phyloP scores from a whole-genome alignment of 2,888 invertebrate genomes.

The Nomada hirtipes region DNA sequence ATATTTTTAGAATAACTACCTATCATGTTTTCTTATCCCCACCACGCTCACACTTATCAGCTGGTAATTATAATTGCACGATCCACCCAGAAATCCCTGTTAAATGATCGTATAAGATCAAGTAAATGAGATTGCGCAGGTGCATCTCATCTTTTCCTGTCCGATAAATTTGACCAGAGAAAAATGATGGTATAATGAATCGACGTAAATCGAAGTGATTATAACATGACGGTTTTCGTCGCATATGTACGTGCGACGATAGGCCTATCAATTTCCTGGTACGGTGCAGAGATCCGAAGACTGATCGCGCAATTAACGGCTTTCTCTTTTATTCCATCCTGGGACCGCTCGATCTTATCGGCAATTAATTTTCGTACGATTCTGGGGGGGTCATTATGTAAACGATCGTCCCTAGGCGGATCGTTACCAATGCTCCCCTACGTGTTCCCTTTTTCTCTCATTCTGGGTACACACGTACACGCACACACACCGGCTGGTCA shows the following conservation, averaged over 20 bases:
- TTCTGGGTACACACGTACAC: background rate
- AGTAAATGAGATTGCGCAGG: background rate
- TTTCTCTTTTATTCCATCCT: constrained; percentile 68
- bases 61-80: background rate
- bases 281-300: constrained; percentile 45
- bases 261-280: constrained; percentile 63
- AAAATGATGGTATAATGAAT: background rate
- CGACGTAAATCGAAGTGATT: constrained; percentile 40
- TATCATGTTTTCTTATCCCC: no score
- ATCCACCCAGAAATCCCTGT: background rate
- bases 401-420: constrained; percentile 74
- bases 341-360: constrained; percentile 74
- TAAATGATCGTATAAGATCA: background rate
- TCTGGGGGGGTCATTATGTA: constrained; percentile 76
- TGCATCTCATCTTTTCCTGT: background rate
- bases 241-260: constrained; percentile 28
- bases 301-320: constrained; percentile 70
- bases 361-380: constrained; percentile 78
- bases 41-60: no score
- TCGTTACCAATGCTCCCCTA: constrained; percentile 67
- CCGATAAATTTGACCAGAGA: background rate
- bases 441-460: constrained; percentile 21
- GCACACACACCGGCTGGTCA: constrained; percentile 25
- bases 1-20: no score
- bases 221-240: constrained; percentile 22